Conservation (phyloP, 2,888 invertebrate genomes). For the Luffia ferchaultella region DNA sequence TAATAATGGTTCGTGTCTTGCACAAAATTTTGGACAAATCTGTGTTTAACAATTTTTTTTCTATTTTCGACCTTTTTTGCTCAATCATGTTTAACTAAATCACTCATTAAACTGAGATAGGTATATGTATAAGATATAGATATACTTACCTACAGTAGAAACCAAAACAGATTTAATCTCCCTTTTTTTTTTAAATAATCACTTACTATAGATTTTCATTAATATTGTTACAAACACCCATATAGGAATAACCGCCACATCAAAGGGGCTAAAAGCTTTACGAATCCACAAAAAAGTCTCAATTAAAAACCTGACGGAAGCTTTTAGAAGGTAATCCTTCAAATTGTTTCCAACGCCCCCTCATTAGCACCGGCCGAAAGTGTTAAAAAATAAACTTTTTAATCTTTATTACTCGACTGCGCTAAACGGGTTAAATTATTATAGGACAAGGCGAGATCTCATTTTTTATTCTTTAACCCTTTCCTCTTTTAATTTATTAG, state of each 20-base stretch:
- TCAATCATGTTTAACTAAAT: too few species aligned
- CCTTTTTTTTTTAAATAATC: too few species aligned
- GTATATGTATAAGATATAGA: too few species aligned
- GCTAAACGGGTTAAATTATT: slow-evolving; percentile 65
- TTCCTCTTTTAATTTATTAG: slow-evolving; percentile 47
- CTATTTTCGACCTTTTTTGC: too few species aligned
- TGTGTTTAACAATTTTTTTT: too few species aligned
- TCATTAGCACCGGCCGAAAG: slow-evolving; percentile 60
- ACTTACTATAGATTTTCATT: too few species aligned
- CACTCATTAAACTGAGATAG: too few species aligned
- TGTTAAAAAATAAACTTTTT: slow-evolving; percentile 67
- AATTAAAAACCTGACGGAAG: slow-evolving; percentile 67
- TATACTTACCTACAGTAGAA: too few species aligned
- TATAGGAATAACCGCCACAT: slow-evolving; percentile 16
- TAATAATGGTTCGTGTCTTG: too few species aligned
- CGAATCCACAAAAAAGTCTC: slow-evolving; percentile 60
- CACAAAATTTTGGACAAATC: too few species aligned
- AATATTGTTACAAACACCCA: too few species aligned
- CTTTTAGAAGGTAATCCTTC: slow-evolving; percentile 67
- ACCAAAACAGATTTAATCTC: too few species aligned
- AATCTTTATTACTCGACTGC: slow-evolving; percentile 64
- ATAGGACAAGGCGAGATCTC: slow-evolving; percentile 49
- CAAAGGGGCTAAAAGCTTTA: slow-evolving; percentile 63
- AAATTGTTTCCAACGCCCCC: slow-evolving; percentile 67
- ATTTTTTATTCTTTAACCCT: slow-evolving; percentile 54